phyloP scores from a whole-genome alignment of 2,888 invertebrate species.

The Epiblema foenella region DNA sequence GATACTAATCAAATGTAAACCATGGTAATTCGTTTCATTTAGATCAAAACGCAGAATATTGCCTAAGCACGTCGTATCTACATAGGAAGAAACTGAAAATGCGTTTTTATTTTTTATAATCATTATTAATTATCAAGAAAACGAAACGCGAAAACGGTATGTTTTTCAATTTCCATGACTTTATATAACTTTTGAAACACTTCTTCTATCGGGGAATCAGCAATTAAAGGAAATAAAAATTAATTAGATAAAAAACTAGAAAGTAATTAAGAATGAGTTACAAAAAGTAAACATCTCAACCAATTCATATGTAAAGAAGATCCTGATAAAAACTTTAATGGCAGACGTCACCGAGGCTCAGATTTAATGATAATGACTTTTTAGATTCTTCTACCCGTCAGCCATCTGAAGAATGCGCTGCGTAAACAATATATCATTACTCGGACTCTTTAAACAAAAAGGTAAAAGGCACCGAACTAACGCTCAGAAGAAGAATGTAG shows the following conservation, averaged over 20 bases:
- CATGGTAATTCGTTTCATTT: background rate
- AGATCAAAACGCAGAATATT: background rate
- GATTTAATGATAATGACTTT: constrained; percentile 72
- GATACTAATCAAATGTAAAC: background rate
- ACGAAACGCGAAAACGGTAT: too few relatives aligned
- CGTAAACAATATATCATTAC: constrained; percentile 72
- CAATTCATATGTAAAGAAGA: constrained; percentile 52
- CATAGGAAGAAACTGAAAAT: too few relatives aligned
- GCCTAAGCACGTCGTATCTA: too few relatives aligned
- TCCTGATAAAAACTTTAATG: constrained; percentile 59
- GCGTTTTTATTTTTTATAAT: too few relatives aligned
- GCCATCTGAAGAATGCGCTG: constrained; percentile 71
- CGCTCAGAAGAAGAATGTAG: constrained; percentile 6
- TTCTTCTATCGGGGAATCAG: background rate
- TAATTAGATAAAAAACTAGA: background rate
- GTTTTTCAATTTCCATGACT: background rate
- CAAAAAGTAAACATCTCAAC: constrained; percentile 34
- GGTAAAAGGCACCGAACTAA: constrained; percentile 24
- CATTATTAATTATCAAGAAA: too few relatives aligned
- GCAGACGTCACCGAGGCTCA: constrained; percentile 54
- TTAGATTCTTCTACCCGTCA: constrained; percentile 59
- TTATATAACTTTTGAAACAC: background rate
- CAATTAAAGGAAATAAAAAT: background rate
- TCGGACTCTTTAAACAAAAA: constrained; percentile 44
- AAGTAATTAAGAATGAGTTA: constrained; percentile 9